Evolutionary conservation across 2,113 vertebrate genomes (phyloP), one percentile per base, ranked within the genome.

Genomic region (Dicerorhinus sumatrensis): DNA sequence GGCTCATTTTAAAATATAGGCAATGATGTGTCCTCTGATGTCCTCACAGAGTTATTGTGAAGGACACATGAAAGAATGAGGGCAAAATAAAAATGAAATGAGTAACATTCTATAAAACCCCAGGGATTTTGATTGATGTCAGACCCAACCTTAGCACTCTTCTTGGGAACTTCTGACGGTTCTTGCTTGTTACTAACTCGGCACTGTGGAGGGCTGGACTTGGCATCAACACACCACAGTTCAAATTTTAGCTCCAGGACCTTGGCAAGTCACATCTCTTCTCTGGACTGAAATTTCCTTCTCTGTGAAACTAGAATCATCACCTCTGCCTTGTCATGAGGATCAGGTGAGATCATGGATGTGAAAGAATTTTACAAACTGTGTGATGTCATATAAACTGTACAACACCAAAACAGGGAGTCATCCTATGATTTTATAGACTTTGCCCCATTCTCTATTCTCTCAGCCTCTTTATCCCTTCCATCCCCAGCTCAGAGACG

Each of bases 21-120:
- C 21, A 58, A 11, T 11, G 17, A 42, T 17, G 36, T 87, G 42
- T 62, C 51, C n/a, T 82, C 62, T 81, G 58, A 80, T 86, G 25
- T 75, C 51, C 63, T 97, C 27, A 23, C 62, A 13, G 33, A 36
- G 42, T 87, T 86, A 62, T 54, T 72, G 10, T 56, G 72, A 84
- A 87, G 46, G 23, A 73, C 29, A 87, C 13, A 58, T 27, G 20
- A 85, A 85, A 94, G 56, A 77, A 69, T 56, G 20, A 95, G 31
- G 21, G 11, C 73, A 82, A 89, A 91, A 67, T 91, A 91, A 81
- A 97, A 56, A 65, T 7, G 67, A 96, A 80, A 93, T 81, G 14
- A 72, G 48, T 18, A 90, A 60, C 1, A 4, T 72, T 27, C 54
- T 87, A 8, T 42, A 75, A 58, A 95, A 96, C n/a, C 14, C 13